These are phyloP conservation scores for Buphagus erythrorhynchus DNA, from an alignment of 2,797 vertebrate species.

Conservation along the genomic window DNA sequence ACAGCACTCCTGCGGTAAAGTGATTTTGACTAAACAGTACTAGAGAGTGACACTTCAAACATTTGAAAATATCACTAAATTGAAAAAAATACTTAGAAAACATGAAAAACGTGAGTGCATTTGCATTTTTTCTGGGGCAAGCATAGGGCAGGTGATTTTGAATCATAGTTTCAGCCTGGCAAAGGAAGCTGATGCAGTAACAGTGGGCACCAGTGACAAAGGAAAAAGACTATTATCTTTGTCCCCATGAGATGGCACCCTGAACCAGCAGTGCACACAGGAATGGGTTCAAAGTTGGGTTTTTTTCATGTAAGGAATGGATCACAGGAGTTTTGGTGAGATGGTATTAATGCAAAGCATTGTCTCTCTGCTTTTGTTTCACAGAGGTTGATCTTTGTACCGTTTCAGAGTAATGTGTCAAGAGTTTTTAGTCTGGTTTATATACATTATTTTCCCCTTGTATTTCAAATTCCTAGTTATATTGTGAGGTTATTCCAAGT, in stretches of 20 bases:
- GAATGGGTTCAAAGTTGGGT: accelerated
- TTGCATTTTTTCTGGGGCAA: neutral
- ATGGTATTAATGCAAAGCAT: neutral
- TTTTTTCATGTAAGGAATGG: neutral
- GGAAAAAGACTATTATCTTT: neutral
- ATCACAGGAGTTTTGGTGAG: neutral
- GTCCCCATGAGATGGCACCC: constrained; percentile 6
- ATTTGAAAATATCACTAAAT: neutral
- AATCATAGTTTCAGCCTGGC: neutral
- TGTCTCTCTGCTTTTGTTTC: neutral
- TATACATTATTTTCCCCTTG: neutral
- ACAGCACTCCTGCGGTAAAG: neutral
- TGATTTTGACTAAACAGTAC: neutral
- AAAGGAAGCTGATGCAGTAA: neutral
- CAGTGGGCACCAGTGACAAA: neutral
- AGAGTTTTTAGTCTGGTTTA: neutral
- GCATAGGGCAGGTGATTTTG: neutral
- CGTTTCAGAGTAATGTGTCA: neutral
- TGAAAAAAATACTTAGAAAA: neutral
- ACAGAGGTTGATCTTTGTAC: neutral
- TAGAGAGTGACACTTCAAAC: neutral
- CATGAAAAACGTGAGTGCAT: neutral
- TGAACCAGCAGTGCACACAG: neutral
- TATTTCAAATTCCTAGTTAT: neutral
- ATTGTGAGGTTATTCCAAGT: neutral